Percentiles rank a stretch among this genome's conserved stretches.
These are phyloP conservation scores for Cylloceria caligata DNA, from an alignment of 2,888 invertebrate genomes.

Conservation along the genomic window DNA sequence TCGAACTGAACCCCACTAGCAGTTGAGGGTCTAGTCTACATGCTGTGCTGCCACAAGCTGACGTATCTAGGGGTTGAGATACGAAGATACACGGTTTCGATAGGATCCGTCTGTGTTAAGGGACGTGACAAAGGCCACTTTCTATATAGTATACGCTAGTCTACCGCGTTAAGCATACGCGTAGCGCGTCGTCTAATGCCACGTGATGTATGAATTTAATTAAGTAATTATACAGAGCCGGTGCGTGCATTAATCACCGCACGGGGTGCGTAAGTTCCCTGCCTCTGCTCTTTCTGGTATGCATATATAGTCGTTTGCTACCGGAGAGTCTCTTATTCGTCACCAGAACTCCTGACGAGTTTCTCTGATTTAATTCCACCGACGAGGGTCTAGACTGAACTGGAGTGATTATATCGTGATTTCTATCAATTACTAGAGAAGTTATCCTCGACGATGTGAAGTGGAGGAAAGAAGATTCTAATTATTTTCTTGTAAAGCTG, in stretches of 20 bases:
- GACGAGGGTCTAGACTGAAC: conserved; percentile 16
- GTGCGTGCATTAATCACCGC: conserved; percentile 74
- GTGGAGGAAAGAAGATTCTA: neutral
- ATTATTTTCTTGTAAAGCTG: conserved; percentile 6
- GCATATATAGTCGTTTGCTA: neutral
- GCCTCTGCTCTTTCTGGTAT: neutral
- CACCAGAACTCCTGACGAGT: conserved; percentile 7
- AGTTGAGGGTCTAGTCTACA: conserved; percentile 34
- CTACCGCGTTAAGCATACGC: conserved; percentile 12
- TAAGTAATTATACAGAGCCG: conserved; percentile 77
- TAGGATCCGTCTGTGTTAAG: conserved; percentile 66
- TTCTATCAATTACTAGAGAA: conserved; percentile 15
- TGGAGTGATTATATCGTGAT: conserved; percentile 36
- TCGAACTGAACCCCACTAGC: conserved; percentile 24
- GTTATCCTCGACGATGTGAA: neutral
- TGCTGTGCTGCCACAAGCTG: neutral
- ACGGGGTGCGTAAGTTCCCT: conserved; percentile 1
- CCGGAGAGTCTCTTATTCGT: conserved; percentile 33
- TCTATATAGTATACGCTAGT: conserved; percentile 42
- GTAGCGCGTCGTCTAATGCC: conserved; percentile 72
- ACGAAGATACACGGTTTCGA: conserved; percentile 69
- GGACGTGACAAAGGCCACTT: conserved; percentile 71
- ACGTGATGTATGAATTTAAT: conserved; percentile 80
- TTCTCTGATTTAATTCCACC: conserved; percentile 50
- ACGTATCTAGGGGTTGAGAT: conserved; percentile 3